Evolutionary conservation across 2,113 vertebrate genomes (phyloP).

Genomic region (Noturus placidus): DNA sequence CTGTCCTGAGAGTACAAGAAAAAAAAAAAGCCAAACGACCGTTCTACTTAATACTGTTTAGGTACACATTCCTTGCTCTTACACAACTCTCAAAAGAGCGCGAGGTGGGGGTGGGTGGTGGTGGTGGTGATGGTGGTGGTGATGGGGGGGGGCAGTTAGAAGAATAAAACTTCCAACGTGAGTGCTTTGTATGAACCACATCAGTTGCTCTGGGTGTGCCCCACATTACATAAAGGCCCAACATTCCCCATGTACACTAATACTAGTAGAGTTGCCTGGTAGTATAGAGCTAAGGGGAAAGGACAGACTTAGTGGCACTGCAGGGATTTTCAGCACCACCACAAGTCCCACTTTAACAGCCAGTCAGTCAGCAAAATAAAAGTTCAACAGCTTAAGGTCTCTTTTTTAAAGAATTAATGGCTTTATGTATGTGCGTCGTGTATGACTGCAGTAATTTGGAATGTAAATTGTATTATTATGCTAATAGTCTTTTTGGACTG

Average conservation of each 20-base stretch:
- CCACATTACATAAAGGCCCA: constrained; percentile 75
- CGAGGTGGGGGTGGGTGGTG: constrained; percentile 34
- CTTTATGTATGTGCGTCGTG: constrained; percentile 19
- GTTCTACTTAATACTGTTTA: constrained; percentile 9
- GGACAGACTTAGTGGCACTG: constrained; percentile 85
- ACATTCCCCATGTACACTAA: constrained; percentile 48
- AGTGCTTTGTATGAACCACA: constrained; percentile 77
- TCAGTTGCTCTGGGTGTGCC: constrained; percentile 88
- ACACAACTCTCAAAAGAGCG: neutral
- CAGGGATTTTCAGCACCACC: constrained; percentile 72
- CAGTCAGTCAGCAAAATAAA: constrained; percentile 76
- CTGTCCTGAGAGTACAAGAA: neutral
- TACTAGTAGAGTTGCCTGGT: constrained; percentile 67
- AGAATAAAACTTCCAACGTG: constrained; percentile 41
- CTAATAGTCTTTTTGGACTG: neutral
- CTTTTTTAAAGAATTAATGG: constrained; percentile 34
- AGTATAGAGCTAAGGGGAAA: constrained; percentile 80
- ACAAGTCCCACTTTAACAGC: constrained; percentile 47
- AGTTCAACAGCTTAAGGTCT: constrained; percentile 71
- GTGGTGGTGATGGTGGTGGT: too few species aligned
- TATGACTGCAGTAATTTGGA: constrained; percentile 30
- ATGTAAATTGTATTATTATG: constrained; percentile 8
- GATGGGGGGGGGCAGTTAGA: constrained; percentile 45
- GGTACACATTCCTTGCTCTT: constrained; percentile 39
- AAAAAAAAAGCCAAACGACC: neutral